phyloP scores from a whole-genome alignment of 2,113 vertebrate genomes.

The Periophthalmodon schlosseri region DNA sequence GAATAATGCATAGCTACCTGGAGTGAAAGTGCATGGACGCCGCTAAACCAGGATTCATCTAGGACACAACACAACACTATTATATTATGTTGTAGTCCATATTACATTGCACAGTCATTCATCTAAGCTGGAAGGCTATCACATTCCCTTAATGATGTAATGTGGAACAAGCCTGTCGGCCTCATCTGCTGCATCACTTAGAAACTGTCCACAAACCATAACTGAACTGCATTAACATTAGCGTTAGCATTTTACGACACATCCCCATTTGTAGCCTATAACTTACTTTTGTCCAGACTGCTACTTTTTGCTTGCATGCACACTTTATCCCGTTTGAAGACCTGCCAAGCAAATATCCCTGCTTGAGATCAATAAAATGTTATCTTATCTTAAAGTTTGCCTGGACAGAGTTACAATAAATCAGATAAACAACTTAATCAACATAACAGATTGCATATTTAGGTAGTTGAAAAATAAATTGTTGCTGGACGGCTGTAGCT shows the following conservation, averaged over 20 bases:
- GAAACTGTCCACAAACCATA: background rate
- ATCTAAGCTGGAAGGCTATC: background rate
- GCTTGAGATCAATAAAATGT: background rate
- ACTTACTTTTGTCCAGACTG: background rate
- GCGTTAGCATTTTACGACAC: background rate
- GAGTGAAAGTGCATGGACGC: background rate
- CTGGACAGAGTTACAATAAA: background rate
- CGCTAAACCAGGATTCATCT: background rate
- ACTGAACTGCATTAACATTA: background rate
- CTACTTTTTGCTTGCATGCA: background rate
- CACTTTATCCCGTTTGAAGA: conserved; percentile 1
- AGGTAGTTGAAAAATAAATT: background rate
- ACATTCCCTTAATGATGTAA: conserved; percentile 9
- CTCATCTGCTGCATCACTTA: conserved; percentile 11
- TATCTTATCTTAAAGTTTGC: background rate
- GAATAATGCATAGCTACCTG: background rate
- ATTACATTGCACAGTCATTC: background rate
- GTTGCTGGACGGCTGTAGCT: background rate
- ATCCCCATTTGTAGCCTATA: background rate
- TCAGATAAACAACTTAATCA: background rate
- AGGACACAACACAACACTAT: background rate
- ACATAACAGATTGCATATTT: background rate
- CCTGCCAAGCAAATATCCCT: background rate
- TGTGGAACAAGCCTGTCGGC: conserved; percentile 2
- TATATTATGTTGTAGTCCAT: background rate